Evolutionary conservation across 2,888 invertebrate genomes (phyloP).

Genomic region (Lobophora halterata): DNA sequence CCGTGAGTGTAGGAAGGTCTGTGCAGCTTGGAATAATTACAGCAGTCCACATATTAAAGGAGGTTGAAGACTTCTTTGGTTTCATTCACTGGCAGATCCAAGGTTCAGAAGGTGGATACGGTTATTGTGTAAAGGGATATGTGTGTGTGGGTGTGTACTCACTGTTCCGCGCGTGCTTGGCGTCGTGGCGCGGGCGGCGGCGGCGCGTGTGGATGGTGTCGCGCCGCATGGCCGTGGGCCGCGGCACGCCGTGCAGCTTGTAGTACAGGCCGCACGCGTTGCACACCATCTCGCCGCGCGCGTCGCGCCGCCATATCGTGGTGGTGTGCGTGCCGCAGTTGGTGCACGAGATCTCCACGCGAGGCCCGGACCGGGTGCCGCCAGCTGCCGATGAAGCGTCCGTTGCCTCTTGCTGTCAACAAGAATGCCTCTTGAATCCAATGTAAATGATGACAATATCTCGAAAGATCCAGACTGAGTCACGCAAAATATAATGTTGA

Average conservation of each 20-base stretch:
- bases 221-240: conserved; percentile 96
- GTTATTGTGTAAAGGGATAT: no score
- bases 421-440: no score
- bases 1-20: no score
- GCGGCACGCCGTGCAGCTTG: conserved; percentile 96
- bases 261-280: conserved; percentile 99
- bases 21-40: no score
- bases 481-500: no score
- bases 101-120: no score
- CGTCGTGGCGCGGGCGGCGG: conserved; percentile 89
- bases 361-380: conserved; percentile 36
- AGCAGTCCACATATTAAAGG: no score
- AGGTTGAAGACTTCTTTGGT: no score
- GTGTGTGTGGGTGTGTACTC: no score
- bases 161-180: conserved; percentile 77
- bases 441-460: no score
- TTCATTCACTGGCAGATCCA: no score
- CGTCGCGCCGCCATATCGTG: conserved; percentile 98
- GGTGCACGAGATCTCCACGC: conserved; percentile 94
- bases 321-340: conserved; percentile 99
- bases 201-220: conserved; percentile 97
- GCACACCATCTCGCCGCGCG: conserved; percentile 98
- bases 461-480: no score
- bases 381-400: conserved; percentile 32
- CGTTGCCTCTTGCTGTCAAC: conserved; percentile 41